Percentiles rank a stretch among this genome's conserved stretches.
Evolutionary conservation across 2,797 vertebrate species (phyloP).

Genomic region (Myripristis jacobus): DNA sequence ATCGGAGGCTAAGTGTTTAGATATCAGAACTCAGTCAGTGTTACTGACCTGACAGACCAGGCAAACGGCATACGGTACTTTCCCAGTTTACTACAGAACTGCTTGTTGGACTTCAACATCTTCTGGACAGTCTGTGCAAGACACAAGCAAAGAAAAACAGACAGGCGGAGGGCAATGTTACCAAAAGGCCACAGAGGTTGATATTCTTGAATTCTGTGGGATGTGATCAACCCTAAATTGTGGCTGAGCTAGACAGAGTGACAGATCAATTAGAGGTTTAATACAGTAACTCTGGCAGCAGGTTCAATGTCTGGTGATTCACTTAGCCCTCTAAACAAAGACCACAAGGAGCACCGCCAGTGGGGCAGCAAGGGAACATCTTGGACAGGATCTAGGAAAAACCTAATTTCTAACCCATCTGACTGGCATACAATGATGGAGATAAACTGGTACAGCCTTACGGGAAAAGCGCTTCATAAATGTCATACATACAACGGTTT

Average conservation of each 20-base stretch:
- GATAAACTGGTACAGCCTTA: conserved; percentile 59
- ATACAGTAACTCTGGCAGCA: conserved; percentile 55
- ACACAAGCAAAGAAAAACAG: conserved; percentile 31
- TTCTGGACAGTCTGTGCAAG: conserved; percentile 91
- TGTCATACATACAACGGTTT: conserved; percentile 42
- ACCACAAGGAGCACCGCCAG: conserved; percentile 57
- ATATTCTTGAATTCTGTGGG: conserved; percentile 35
- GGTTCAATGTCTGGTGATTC: conserved; percentile 60
- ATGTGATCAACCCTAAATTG: conserved; percentile 38
- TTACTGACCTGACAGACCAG: conserved; percentile 93
- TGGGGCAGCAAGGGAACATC: conserved; percentile 54
- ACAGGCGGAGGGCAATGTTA: conserved; percentile 25
- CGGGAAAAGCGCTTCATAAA: conserved; percentile 57
- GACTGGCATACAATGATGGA: conserved; percentile 47
- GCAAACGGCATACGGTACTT: conserved; percentile 98
- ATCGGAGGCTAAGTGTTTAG: too few species aligned
- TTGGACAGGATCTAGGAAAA: conserved; percentile 60
- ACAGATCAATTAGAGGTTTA: conserved; percentile 54
- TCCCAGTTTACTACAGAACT: conserved; percentile 95
- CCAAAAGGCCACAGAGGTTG: conserved; percentile 26
- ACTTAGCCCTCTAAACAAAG: conserved; percentile 66
- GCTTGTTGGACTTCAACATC: conserved; percentile 94
- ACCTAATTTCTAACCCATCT: conserved; percentile 57
- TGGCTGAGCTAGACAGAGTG: conserved; percentile 30
- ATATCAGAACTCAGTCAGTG: not conserved